Conservation (phyloP, 2,113 vertebrate genomes). For the Hyperoodon ampullatus region DNA sequence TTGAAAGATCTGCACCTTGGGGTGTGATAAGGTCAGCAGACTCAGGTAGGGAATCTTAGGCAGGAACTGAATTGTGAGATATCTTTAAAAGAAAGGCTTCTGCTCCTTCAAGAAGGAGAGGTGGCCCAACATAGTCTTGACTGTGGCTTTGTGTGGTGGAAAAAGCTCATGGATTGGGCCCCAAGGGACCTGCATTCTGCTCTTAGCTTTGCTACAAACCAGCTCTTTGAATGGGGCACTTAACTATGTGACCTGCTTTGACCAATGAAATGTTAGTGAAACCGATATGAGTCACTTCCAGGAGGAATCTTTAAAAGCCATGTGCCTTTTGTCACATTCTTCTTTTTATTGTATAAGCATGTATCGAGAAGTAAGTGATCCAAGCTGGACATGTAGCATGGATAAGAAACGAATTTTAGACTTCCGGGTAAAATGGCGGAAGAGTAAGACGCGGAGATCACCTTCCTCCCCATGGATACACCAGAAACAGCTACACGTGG, state of each 20-base stretch:
- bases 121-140: not conserved
- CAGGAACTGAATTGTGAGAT: not conserved
- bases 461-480: too few relatives aligned
- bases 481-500: too few relatives aligned
- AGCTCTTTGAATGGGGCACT: not conserved
- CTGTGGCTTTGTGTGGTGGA: not conserved
- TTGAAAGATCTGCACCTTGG: not conserved
- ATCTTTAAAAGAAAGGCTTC: not conserved
- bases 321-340: not conserved
- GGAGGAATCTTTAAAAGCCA: not conserved
- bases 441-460: too few relatives aligned
- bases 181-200: not conserved
- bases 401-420: constrained; percentile 35
- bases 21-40: not conserved
- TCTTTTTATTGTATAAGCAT: not conserved
- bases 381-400: not conserved
- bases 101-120: not conserved
- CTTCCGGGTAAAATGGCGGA: too few relatives aligned
- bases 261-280: not conserved
- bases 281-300: not conserved
- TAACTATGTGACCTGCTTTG: not conserved
- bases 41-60: not conserved
- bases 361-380: constrained; percentile 1
- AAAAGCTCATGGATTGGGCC: not conserved
- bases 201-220: not conserved